Base-by-base conservation (phyloP, 2,888 invertebrate genomes). In the Steinernema hermaphroditum region DNA sequence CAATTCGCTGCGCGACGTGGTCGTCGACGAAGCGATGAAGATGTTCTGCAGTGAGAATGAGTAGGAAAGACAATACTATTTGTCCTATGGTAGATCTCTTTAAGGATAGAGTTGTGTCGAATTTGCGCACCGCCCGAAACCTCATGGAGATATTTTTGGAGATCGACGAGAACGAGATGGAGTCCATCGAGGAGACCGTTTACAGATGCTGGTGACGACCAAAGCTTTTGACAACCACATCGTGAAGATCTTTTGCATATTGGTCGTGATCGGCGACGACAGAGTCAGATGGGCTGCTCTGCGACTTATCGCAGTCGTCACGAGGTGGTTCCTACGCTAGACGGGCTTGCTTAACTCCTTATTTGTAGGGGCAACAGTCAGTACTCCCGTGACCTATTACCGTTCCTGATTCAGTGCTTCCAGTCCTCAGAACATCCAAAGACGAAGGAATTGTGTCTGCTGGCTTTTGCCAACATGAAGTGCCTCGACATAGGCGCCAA, bases 181-280 rank as follows among this genome's bases (percentile, higher is more conserved):
- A 89, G 1, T 91, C 91, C 16, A 87, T 92, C 75, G 90, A 91
- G 78, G 88, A 89, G 76, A 87, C 92, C 74, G 89, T 88, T 77
- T 75, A 86, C 29, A 22, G 16, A 41, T 74, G 32, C 62, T 62
- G 27, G 29, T 72, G 19, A 12, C 34, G 9, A 46, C 54, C 8
- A 34, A 70, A 12, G 70, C 22, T 8, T 29, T 74, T 12, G 32
- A 19, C 57, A n/a, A 44, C n/a, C 6, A 54, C n/a, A 46, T 50
- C 0, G 12, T 74, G 41, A 72, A 62, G 24, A 22, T 69, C 9
- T 57, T 74, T 44, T 62, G 62, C 34, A 29, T 62, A 1, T 19
- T 74, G 74, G 74, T 29, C 27, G 1, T 34, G 22, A 19, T 29
- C 57, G 12, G 70, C 54, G 37, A 49, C 62, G 27, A 68, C 24